phyloP scores from a whole-genome alignment of 2,113 vertebrate genomes.

The Gnathonemus longibarbis region DNA sequence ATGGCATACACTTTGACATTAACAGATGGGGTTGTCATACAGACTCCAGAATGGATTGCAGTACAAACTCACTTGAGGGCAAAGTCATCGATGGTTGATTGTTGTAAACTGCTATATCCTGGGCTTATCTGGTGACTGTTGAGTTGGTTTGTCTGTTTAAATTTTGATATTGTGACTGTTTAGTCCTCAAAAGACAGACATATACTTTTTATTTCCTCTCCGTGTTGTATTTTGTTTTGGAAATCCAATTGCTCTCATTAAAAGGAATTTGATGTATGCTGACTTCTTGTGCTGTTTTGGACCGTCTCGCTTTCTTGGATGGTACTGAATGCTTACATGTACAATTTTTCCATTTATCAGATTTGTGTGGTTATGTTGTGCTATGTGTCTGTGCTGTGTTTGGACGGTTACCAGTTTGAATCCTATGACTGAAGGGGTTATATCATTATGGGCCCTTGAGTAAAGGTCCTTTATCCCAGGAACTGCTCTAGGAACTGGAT shows the following conservation, averaged over 20 bases:
- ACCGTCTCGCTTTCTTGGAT: background rate
- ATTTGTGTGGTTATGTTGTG: background rate
- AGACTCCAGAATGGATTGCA: background rate
- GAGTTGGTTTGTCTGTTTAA: constrained; percentile 16
- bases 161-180: constrained; percentile 24
- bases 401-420: background rate
- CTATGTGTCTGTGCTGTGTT: background rate
- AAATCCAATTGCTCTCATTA: constrained; percentile 18
- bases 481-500: background rate
- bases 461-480: background rate
- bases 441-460: background rate
- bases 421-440: background rate
- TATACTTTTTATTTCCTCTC: constrained; percentile 13
- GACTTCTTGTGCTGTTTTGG: background rate
- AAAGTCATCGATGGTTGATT: background rate
- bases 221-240: constrained; percentile 19
- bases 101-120: constrained; percentile 9
- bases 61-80: background rate
- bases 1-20: constrained; percentile 5
- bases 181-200: constrained; percentile 18
- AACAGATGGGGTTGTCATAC: background rate
- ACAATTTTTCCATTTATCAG: background rate
- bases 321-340: background rate
- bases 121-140: constrained; percentile 12
- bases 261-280: constrained; percentile 16